These are phyloP conservation scores for Encarsia formosa DNA, from an alignment of 2,888 invertebrate genomes.

Conservation along the genomic window DNA sequence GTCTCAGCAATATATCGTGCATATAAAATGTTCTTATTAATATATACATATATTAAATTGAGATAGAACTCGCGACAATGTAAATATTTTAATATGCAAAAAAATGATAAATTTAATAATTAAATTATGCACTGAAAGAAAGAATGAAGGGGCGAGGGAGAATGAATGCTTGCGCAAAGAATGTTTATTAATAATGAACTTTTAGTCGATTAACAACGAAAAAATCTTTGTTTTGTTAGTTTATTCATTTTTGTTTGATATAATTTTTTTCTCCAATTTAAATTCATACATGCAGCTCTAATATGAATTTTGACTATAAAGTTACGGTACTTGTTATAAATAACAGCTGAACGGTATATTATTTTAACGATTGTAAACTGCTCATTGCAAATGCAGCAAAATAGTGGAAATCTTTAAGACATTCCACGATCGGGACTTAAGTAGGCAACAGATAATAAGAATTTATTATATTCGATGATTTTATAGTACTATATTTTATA, in stretches of 20 bases:
- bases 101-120: conserved; percentile 3
- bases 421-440: conserved; percentile 51
- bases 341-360: conserved; percentile 45
- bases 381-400: conserved; percentile 43
- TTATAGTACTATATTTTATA: conserved; percentile 49
- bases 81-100: conserved; percentile 24
- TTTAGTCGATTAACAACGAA: conserved; percentile 45
- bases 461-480: conserved; percentile 40
- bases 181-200: conserved; percentile 15
- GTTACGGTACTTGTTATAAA: conserved; percentile 42
- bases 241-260: not conserved
- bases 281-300: conserved; percentile 40
- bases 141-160: conserved; percentile 11
- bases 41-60: conserved; percentile 10
- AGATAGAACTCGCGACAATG: conserved; percentile 15
- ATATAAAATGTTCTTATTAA: too few relatives aligned
- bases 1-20: conserved; percentile 11
- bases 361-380: conserved; percentile 36
- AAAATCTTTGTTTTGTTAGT: conserved; percentile 27
- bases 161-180: conserved; percentile 1
- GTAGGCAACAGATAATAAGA: conserved; percentile 43
- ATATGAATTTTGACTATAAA: conserved; percentile 43
- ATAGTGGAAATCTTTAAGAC: conserved; percentile 47
- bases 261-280: conserved; percentile 1
- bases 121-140: conserved; percentile 1